Evolutionary conservation across 2,888 invertebrate species (phyloP).

Genomic region (Pomacea canaliculata): DNA sequence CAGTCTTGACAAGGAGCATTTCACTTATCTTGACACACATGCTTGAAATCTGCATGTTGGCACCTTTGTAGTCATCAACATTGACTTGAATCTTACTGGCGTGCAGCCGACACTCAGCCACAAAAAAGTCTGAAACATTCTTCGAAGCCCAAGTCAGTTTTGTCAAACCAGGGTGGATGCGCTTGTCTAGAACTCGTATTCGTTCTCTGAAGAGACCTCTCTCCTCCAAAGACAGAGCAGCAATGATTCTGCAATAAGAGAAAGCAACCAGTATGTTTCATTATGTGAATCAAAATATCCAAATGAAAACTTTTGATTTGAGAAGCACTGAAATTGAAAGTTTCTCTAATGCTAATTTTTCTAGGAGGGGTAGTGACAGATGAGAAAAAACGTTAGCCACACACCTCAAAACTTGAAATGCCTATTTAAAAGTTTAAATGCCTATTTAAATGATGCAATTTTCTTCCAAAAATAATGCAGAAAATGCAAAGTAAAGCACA

Average conservation of each 20-base stretch:
- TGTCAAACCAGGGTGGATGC: constrained; percentile 70
- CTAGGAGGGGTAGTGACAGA: no score
- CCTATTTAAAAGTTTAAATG: no score
- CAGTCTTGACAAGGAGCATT: constrained; percentile 66
- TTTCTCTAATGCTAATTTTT: no score
- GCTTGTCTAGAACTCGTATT: constrained; percentile 74
- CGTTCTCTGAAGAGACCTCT: constrained; percentile 82
- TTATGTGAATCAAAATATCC: no score
- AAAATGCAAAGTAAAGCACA: no score
- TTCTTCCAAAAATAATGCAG: no score
- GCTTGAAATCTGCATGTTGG: constrained; percentile 74
- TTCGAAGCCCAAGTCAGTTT: constrained; percentile 70
- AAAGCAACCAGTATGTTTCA: no score
- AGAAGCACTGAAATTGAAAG: no score
- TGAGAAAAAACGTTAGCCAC: no score
- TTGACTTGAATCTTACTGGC: constrained; percentile 75
- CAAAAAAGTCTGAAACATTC: constrained; percentile 68
- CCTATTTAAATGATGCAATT: no score
- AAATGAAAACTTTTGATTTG: no score
- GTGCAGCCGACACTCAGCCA: constrained; percentile 67
- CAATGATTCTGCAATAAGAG: constrained; percentile 74
- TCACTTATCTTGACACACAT: constrained; percentile 69
- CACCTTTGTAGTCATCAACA: constrained; percentile 85
- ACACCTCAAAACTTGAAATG: no score
- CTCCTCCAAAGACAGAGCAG: constrained; percentile 82